Base-by-base conservation (phyloP, 2,888 invertebrate genomes). In the Nyleta sp. region DNA sequence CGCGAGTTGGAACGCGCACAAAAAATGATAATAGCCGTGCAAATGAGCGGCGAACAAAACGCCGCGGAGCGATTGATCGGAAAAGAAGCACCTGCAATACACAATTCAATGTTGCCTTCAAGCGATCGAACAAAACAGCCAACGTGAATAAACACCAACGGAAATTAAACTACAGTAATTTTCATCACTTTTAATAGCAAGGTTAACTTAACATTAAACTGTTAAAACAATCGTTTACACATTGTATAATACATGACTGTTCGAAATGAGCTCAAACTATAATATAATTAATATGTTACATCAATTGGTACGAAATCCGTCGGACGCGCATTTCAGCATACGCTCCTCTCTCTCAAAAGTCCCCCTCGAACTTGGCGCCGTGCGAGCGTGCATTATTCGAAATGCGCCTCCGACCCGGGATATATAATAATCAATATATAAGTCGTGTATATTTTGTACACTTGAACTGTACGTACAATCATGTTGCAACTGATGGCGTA, bases 401-500 rank as follows among this genome's bases (percentile, higher is more conserved):
- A 76, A 76, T 40, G 24, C 64, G 52, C 46, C 5, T 52, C 76
- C 65, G 70, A 52, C 33, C 5, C 8, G 35, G 38, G 44, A 33
- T 59, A 52, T 62, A 68, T n/a, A n/a, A n/a, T n/a, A n/a, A 74
- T 73, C 38, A 48, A 55, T 48, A 33, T 50, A 52, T 74, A 64
- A 62, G 24, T 57, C 35, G 44, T 64, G 24, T 70, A 40, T 53
- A 48, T 75, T 76, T 77, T n/a, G 71, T 70, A 65, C 77, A 60
- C 17, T 77, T 53, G 65, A 77, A 71, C 71, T 65, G 71, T 77
- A 77, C 77, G 77, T 71, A 71, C 71, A 67, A 60, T 76, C 48
- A 71, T 77, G n/a, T n/a, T 67, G 71, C 44, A 77, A 71, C 44
- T 52, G 59, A 71, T 67, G 65, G 52, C 67, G 48, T 70, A 38